Evolutionary conservation across 2,888 invertebrate genomes (phyloP).

Genomic region (Drosophila stalkeri): DNA sequence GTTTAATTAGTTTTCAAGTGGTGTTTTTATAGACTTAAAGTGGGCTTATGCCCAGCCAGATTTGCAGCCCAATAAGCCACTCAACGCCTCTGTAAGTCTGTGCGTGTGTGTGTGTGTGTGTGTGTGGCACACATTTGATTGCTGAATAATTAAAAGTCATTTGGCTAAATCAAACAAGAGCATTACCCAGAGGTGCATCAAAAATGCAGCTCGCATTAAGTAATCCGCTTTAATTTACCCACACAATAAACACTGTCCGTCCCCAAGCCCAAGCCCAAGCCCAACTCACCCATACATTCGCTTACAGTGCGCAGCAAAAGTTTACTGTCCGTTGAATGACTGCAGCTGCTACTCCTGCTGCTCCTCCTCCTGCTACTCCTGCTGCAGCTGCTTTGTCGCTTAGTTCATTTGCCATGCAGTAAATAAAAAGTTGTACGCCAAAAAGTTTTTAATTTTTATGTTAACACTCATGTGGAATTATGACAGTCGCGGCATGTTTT

Average conservation of each 20-base stretch:
- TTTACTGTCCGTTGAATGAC: conserved; percentile 40
- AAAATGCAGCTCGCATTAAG: conserved; percentile 61
- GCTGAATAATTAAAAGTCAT: conserved; percentile 57
- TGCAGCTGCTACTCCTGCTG: conserved; percentile 16
- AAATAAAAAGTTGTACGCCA: conserved; percentile 55
- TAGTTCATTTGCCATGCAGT: conserved; percentile 54
- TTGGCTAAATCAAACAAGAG: conserved; percentile 49
- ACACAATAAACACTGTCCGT: conserved; percentile 6
- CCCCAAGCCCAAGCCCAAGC: not conserved
- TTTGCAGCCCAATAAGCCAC: conserved; percentile 29
- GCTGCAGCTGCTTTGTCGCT: conserved; percentile 17
- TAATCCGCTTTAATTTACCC: conserved; percentile 73
- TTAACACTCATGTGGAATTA: conserved; percentile 52
- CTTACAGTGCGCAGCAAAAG: conserved; percentile 47
- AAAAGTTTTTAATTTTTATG: conserved; percentile 64
- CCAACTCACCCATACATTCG: not conserved
- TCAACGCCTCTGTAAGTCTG: not conserved
- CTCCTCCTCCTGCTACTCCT: conserved; percentile 20
- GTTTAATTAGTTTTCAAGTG: conserved; percentile 85
- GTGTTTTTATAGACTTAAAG: conserved; percentile 81
- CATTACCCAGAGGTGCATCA: conserved; percentile 40
- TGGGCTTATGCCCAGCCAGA: conserved; percentile 47
- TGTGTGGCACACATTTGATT: conserved; percentile 28
- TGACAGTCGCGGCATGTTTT: conserved; percentile 37
- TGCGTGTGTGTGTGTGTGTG: conserved; percentile 1